Evolutionary conservation across 2,888 invertebrate species (phyloP).

Genomic region (Caenorhabditis macrosperma): DNA sequence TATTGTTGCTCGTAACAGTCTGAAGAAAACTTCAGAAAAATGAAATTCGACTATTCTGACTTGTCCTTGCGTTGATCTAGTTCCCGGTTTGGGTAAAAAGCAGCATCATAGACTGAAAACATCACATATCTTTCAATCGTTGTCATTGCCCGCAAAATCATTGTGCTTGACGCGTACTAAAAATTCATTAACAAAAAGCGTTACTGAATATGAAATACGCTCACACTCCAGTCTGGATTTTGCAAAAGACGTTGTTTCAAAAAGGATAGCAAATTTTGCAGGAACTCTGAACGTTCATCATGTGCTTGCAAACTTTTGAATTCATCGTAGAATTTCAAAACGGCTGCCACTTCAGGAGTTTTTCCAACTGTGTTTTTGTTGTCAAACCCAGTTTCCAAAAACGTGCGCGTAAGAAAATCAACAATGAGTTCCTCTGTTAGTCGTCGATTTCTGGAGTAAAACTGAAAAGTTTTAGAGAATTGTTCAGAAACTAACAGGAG

Average conservation of each 20-base stretch:
- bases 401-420: conserved; percentile 39
- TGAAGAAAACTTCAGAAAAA: conserved; percentile 6
- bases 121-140: conserved; percentile 93
- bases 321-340: conserved; percentile 50
- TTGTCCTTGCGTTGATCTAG: conserved; percentile 93
- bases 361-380: conserved; percentile 4
- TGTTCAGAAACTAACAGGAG: conserved; percentile 19
- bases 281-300: conserved; percentile 52
- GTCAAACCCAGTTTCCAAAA: conserved; percentile 50
- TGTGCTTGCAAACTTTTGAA: conserved; percentile 31
- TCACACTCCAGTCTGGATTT: conserved; percentile 51
- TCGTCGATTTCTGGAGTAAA: conserved; percentile 35
- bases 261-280: conserved; percentile 27
- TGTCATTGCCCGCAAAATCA: conserved; percentile 84
- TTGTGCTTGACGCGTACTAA: conserved; percentile 51
- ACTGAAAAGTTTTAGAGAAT: not conserved
- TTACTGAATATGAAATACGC: not conserved
- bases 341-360: conserved; percentile 42
- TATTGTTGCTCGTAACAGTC: conserved; percentile 39
- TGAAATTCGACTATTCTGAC: conserved; percentile 83
- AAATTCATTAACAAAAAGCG: not conserved
- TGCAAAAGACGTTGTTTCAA: conserved; percentile 33
- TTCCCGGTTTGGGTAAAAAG: conserved; percentile 96
- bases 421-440: conserved; percentile 48
- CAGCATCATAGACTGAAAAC: conserved; percentile 90